These are phyloP conservation scores for Drosophila longiperda DNA, from an alignment of 2,888 invertebrate species.

Conservation along the genomic window DNA sequence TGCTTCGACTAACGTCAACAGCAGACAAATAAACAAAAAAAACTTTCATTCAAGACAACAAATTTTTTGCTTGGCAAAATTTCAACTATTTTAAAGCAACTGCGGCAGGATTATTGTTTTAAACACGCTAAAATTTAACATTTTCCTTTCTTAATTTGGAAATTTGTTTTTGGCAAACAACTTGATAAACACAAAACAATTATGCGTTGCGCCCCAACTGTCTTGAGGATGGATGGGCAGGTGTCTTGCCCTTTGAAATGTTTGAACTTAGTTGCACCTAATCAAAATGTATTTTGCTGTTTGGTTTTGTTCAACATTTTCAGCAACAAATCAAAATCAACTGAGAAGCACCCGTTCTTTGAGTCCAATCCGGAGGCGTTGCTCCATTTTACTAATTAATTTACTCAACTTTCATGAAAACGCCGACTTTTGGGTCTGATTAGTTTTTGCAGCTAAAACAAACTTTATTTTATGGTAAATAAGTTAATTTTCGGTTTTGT, in stretches of 20 bases:
- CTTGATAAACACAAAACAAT: constrained; percentile 23
- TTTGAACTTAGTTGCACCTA: constrained; percentile 53
- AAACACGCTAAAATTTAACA: constrained; percentile 51
- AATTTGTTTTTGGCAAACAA: constrained; percentile 36
- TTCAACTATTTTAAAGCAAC: constrained; percentile 45
- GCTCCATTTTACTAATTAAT: constrained; percentile 70
- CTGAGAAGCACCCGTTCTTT: neutral
- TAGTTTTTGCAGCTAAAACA: constrained; percentile 36
- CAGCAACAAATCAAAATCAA: constrained; percentile 46
- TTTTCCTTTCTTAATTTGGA: constrained; percentile 56
- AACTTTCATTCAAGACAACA: constrained; percentile 66
- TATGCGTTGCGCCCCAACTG: constrained; percentile 9
- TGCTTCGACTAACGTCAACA: constrained; percentile 36
- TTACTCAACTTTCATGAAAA: constrained; percentile 59
- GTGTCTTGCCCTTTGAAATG: constrained; percentile 5
- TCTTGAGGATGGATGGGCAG: neutral
- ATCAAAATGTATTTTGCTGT: constrained; percentile 57
- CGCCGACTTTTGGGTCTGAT: constrained; percentile 44
- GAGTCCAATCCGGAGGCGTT: constrained; percentile 3
- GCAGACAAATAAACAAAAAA: constrained; percentile 19
- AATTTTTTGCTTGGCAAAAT: constrained; percentile 55
- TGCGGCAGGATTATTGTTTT: constrained; percentile 21
- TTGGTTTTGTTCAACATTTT: constrained; percentile 48
- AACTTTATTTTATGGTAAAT: constrained; percentile 48
- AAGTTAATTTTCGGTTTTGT: constrained; percentile 54